A percentile compares a stretch with the other conserved stretches of the same genome.
These are phyloP conservation scores for Lordiphosa mommai DNA, from an alignment of 1,140 invertebrate genomes.

Conservation along the genomic window DNA sequence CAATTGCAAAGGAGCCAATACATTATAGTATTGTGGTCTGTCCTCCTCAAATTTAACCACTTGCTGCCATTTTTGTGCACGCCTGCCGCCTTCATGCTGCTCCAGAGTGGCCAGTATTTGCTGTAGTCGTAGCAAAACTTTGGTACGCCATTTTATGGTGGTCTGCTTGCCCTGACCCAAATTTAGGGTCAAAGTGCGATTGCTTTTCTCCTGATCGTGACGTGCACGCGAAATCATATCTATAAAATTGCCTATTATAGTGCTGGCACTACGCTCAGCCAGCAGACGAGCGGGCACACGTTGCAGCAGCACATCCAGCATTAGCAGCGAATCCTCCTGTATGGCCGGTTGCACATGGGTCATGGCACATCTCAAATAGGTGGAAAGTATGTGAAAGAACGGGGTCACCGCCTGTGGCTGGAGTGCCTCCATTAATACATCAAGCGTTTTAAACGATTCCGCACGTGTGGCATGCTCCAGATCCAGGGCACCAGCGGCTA, in stretches of 20 bases:
- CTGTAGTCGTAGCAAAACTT: constrained; percentile 85
- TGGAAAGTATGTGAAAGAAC: constrained; percentile 87
- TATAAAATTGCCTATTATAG: constrained; percentile 88
- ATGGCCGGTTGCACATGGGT: constrained; percentile 90
- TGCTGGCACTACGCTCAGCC: constrained; percentile 82
- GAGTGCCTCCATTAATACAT: constrained; percentile 83
- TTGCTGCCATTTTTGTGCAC: not conserved
- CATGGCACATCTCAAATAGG: constrained; percentile 91
- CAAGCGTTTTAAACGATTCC: constrained; percentile 85
- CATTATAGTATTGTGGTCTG: constrained; percentile 46
- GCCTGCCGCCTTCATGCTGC: constrained; percentile 31
- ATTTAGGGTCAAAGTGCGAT: constrained; percentile 83
- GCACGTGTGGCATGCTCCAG: constrained; percentile 86
- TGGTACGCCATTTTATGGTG: constrained; percentile 87
- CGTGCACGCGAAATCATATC: constrained; percentile 88
- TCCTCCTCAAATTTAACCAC: constrained; percentile 32
- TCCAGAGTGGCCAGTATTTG: constrained; percentile 82
- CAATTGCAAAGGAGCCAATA: not conserved
- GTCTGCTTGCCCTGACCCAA: constrained; percentile 84
- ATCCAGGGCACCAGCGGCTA: constrained; percentile 86
- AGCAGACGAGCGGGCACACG: constrained; percentile 82
- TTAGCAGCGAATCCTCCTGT: constrained; percentile 89
- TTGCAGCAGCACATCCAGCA: constrained; percentile 86
- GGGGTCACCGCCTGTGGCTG: constrained; percentile 81
- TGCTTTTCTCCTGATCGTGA: constrained; percentile 82